phyloP scores from a whole-genome alignment of 2,888 invertebrate genomes.

The Trissolcus japonicus region DNA sequence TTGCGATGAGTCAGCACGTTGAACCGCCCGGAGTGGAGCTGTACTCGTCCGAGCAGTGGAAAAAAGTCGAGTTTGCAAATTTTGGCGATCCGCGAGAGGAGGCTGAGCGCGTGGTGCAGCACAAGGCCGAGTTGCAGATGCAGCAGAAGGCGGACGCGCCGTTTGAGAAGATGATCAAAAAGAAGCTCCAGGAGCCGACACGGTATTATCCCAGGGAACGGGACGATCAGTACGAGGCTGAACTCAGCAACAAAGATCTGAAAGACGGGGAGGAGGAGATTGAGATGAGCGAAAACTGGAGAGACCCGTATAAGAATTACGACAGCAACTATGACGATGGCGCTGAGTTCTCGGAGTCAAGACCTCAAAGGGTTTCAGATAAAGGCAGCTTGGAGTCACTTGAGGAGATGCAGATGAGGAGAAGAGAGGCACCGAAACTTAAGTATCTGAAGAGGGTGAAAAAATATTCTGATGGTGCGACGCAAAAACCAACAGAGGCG shows the following conservation, averaged over 20 bases:
- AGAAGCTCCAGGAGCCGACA: conserved; percentile 17
- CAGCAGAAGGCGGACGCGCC: conserved; percentile 10
- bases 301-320: conserved; percentile 63
- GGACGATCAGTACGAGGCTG: conserved; percentile 56
- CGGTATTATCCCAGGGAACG: conserved; percentile 30
- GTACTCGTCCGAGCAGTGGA: conserved; percentile 80
- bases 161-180: neutral
- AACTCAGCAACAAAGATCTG: conserved; percentile 55
- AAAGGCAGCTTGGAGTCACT: conserved; percentile 41
- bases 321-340: conserved; percentile 65
- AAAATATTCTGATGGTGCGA: neutral
- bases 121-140: conserved; percentile 59
- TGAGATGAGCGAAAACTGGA: conserved; percentile 33
- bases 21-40: conserved; percentile 84
- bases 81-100: conserved; percentile 77
- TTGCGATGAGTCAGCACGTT: conserved; percentile 82
- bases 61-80: conserved; percentile 73
- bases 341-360: conserved; percentile 59
- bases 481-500: neutral
- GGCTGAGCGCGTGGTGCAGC: conserved; percentile 73
- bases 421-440: conserved; percentile 27
- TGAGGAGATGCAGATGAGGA: conserved; percentile 37
- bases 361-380: conserved; percentile 64
- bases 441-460: conserved; percentile 15
- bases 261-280: conserved; percentile 41